phyloP scores from a whole-genome alignment of 2,113 vertebrate species.

The Etheostoma cragini region DNA sequence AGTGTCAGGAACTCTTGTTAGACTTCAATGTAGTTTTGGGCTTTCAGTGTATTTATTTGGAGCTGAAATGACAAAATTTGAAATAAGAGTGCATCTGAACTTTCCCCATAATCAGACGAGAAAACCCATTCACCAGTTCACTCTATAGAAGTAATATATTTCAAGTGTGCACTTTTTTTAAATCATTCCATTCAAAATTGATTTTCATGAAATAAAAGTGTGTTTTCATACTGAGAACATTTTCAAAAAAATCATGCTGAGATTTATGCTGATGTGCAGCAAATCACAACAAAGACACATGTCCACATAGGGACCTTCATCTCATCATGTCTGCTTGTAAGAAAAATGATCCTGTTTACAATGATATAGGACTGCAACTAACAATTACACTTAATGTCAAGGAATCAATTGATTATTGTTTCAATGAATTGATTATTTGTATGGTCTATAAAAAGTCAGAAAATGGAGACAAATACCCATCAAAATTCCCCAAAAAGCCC shows the following conservation, averaged over 20 bases:
- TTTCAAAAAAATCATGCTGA: background rate
- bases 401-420: background rate
- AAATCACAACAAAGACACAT: background rate
- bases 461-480: background rate
- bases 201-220: background rate
- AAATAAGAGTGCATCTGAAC: conserved; percentile 51
- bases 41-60: conserved; percentile 60
- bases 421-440: background rate
- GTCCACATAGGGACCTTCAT: too few species aligned
- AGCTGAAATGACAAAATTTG: conserved; percentile 71
- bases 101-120: conserved; percentile 38
- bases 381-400: background rate
- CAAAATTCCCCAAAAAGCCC: background rate
- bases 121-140: conserved; percentile 14
- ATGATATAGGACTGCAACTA: background rate
- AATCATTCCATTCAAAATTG: background rate
- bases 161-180: background rate
- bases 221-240: background rate
- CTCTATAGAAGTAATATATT: background rate
- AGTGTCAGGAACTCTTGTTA: conserved; percentile 73
- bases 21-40: conserved; percentile 51
- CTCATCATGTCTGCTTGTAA: background rate
- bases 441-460: background rate
- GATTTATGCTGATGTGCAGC: background rate
- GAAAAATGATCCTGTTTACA: background rate